phyloP scores from a whole-genome alignment of 2,888 invertebrate species.

The Mamestra brassicae region DNA sequence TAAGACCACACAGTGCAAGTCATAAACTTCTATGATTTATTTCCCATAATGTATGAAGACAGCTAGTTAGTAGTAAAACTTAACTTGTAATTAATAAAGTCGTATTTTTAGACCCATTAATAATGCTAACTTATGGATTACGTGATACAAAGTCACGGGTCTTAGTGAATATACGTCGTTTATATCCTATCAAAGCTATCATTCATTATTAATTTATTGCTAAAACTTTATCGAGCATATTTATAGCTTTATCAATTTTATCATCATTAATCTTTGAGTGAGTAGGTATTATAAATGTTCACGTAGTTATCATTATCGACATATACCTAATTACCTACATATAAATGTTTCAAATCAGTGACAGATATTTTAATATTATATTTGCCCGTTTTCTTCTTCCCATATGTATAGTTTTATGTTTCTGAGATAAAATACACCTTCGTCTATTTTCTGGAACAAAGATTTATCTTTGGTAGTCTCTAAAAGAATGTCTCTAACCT shows the following conservation, averaged over 20 bases:
- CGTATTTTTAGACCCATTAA: slow-evolving; percentile 48
- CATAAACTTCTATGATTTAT: slow-evolving; percentile 52
- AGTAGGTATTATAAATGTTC: slow-evolving; percentile 6
- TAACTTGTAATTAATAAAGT: slow-evolving; percentile 50
- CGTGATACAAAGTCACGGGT: slow-evolving; percentile 44
- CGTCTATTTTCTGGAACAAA: not conserved
- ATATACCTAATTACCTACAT: not conserved
- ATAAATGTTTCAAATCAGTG: not conserved
- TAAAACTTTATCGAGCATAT: slow-evolving; percentile 22
- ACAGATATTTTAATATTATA: not conserved
- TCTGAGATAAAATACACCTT: not conserved
- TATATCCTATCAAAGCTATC: slow-evolving; percentile 7
- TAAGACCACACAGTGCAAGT: slow-evolving; percentile 38
- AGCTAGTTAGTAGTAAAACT: slow-evolving; percentile 39
- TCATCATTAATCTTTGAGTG: slow-evolving; percentile 15
- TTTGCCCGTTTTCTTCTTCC: not conserved
- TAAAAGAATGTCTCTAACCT: no score
- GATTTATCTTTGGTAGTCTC: no score
- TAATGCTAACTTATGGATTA: slow-evolving; percentile 42
- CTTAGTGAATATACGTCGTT: slow-evolving; percentile 24
- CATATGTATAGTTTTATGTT: no score
- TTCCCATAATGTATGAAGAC: slow-evolving; percentile 47
- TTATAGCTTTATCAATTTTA: slow-evolving; percentile 35
- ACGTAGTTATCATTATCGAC: slow-evolving; percentile 2
- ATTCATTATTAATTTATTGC: slow-evolving; percentile 29